Conservation (phyloP, 2,888 invertebrate species). For the Harpagoxenus sublaevis region DNA sequence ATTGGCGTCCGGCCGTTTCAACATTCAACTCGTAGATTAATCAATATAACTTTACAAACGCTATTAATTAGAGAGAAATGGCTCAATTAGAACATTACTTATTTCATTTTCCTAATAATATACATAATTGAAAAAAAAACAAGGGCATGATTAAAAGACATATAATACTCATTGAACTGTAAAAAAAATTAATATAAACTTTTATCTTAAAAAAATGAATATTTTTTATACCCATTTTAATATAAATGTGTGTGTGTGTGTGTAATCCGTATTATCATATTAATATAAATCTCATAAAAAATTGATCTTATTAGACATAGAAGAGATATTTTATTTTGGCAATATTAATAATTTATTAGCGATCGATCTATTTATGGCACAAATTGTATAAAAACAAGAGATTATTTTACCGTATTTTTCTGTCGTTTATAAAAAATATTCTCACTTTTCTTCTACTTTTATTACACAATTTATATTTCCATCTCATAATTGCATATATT, state of each 20-base stretch:
- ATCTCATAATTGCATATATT: not conserved
- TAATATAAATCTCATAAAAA: not conserved
- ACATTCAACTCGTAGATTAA: slow-evolving; percentile 1
- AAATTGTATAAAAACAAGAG: not conserved
- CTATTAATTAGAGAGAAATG: not conserved
- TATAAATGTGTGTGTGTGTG: too few species aligned
- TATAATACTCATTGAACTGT: not conserved
- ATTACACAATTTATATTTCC: not conserved
- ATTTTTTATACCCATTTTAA: too few species aligned
- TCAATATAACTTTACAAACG: not conserved
- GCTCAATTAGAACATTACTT: not conserved
- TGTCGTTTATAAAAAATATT: not conserved
- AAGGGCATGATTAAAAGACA: not conserved
- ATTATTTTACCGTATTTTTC: not conserved
- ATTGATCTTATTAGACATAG: not conserved
- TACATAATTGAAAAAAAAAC: not conserved
- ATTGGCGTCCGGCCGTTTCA: slow-evolving; percentile 5
- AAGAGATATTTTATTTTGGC: not conserved
- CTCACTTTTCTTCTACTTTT: not conserved
- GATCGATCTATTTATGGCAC: not conserved
- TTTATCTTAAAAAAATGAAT: too few species aligned
- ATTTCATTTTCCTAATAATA: not conserved
- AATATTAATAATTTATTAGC: not conserved
- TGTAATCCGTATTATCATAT: too few species aligned
- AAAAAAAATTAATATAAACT: too few species aligned